Conservation (phyloP, 1,140 invertebrate species). For the Chlorops oryzae region DNA sequence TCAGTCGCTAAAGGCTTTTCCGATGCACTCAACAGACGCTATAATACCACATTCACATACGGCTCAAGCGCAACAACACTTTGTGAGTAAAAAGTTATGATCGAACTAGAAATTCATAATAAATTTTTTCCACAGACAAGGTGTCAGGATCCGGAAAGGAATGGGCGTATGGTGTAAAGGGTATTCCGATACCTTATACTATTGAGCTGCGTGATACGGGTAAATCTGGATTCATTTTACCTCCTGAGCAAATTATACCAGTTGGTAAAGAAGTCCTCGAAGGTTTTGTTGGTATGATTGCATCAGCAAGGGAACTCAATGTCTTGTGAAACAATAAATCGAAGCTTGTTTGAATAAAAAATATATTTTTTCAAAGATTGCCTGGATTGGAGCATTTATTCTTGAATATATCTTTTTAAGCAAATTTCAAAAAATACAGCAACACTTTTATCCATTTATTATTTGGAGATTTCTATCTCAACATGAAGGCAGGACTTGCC, state of each 20-base stretch:
- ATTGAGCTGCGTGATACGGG: conserved; percentile 65
- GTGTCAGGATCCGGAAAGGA: conserved; percentile 58
- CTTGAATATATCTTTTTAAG: too few relatives aligned
- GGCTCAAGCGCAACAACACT: conserved; percentile 51
- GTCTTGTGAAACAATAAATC: conserved; percentile 28
- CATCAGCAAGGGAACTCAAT: conserved; percentile 48
- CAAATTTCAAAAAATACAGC: too few relatives aligned
- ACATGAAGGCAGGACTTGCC: conserved; percentile 43
- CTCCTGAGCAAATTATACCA: conserved; percentile 65
- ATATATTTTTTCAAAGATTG: too few relatives aligned
- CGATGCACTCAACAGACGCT: conserved; percentile 41
- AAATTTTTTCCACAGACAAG: conserved; percentile 38
- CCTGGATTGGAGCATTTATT: too few relatives aligned
- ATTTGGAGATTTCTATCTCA: conserved; percentile 41
- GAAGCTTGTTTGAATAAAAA: too few relatives aligned
- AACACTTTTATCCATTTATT: background rate
- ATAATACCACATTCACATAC: conserved; percentile 48
- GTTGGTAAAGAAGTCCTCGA: conserved; percentile 66
- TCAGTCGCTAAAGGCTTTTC: conserved; percentile 47
- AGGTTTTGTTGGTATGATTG: conserved; percentile 56
- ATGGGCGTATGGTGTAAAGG: conserved; percentile 62
- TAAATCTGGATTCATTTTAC: conserved; percentile 67
- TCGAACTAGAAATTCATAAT: rapidly evolving
- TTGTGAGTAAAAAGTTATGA: too few relatives aligned
- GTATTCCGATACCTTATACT: conserved; percentile 64